Conservation (phyloP, 2,888 invertebrate genomes). For the Ormyrus rosae region DNA sequence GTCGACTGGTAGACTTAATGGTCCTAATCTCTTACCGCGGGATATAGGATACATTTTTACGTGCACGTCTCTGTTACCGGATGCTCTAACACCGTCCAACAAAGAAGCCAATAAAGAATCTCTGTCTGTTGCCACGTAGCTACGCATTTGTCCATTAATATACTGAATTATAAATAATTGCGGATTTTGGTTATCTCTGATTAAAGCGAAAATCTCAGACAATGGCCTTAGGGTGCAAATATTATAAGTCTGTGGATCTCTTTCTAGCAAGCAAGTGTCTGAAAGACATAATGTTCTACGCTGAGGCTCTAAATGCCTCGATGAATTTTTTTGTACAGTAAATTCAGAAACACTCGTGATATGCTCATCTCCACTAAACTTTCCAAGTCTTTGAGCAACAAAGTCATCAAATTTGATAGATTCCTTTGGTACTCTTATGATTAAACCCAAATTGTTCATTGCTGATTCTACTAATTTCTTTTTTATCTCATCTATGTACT, state of each 20-base stretch:
- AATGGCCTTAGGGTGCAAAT: slow-evolving; percentile 91
- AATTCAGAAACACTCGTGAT: slow-evolving; percentile 98
- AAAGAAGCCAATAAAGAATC: slow-evolving; percentile 96
- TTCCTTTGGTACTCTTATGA: slow-evolving; percentile 89
- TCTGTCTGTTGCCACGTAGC: slow-evolving; percentile 95
- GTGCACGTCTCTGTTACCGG: slow-evolving; percentile 97
- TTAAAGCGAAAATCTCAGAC: slow-evolving; percentile 91
- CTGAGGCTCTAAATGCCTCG: slow-evolving; percentile 89
- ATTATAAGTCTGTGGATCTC: slow-evolving; percentile 97
- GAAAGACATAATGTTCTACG: slow-evolving; percentile 94
- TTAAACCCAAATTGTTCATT: slow-evolving; percentile 86
- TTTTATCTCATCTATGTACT: slow-evolving; percentile 91
- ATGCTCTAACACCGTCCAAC: slow-evolving; percentile 96
- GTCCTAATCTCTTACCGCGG: slow-evolving; percentile 92
- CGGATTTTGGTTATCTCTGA: slow-evolving; percentile 92
- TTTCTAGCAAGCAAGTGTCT: slow-evolving; percentile 95
- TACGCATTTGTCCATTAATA: slow-evolving; percentile 91
- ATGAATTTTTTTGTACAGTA: slow-evolving; percentile 92
- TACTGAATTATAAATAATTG: slow-evolving; percentile 97
- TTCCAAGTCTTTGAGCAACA: slow-evolving; percentile 91
- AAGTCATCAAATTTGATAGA: slow-evolving; percentile 92
- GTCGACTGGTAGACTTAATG: slow-evolving; percentile 92
- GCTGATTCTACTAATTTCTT: slow-evolving; percentile 91
- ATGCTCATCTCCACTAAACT: slow-evolving; percentile 93
- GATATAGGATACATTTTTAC: slow-evolving; percentile 91